Conservation (phyloP, 1,140 invertebrate species). For the Penaeus chinensis region DNA sequence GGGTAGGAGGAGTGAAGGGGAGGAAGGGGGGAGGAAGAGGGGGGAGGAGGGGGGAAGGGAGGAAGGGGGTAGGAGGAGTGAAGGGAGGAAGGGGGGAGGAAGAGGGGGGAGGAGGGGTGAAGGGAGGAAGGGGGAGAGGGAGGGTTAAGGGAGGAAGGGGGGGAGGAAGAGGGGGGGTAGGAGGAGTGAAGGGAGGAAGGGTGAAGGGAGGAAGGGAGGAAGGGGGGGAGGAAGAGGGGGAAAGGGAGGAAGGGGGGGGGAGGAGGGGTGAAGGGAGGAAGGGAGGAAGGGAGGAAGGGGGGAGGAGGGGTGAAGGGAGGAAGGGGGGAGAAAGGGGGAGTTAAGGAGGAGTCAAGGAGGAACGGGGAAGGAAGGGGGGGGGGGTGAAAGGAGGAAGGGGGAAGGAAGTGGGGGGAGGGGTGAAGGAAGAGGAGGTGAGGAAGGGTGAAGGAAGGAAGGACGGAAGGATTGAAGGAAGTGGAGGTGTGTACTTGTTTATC, state of each 20-base stretch:
- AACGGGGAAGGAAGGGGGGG: too few relatives aligned
- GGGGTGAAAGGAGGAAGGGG: too few relatives aligned
- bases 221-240: background rate
- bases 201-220: too few relatives aligned
- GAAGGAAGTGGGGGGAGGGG: too few relatives aligned
- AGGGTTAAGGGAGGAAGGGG: background rate
- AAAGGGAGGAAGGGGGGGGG: background rate
- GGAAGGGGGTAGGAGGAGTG: background rate
- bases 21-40: background rate
- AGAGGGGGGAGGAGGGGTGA: background rate
- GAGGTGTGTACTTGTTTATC: too few relatives aligned
- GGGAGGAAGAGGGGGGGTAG: background rate
- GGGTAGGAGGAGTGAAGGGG: background rate
- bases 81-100: background rate
- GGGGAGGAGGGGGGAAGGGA: background rate
- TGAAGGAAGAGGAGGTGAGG: too few relatives aligned
- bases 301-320: too few relatives aligned
- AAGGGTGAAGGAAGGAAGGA: too few relatives aligned
- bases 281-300: too few relatives aligned
- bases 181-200: background rate
- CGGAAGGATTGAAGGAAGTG: background rate
- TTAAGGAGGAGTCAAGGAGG: too few relatives aligned
- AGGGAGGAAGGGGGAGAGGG: background rate
- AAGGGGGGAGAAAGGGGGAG: too few relatives aligned
- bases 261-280: too few relatives aligned